Base-by-base conservation (phyloP, 2,797 vertebrate species). In the Sebastiscus tertius region DNA sequence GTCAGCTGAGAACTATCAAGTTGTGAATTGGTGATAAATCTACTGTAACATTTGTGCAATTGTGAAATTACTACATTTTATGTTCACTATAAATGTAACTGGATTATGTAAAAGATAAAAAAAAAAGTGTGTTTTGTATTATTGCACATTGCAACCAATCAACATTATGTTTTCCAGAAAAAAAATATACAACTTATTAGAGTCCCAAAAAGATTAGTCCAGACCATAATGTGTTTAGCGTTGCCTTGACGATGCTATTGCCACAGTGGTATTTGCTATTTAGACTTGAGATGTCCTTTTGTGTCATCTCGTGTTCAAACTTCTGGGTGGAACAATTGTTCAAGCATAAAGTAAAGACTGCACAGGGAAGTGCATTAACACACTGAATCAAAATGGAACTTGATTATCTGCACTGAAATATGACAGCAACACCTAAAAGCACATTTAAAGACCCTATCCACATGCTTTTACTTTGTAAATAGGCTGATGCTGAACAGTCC, bases 81-180 rank as follows among this genome's bases (percentile, higher is more conserved):
- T 56, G 9, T 73, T 77, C 8, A 72, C 29, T 55, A 56, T 52
- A 61, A 64, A 77, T 61, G 63, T 58, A 36, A 81, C 26, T 73
- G 16, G 60, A 62, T 69, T 36, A 33, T 76, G 4, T 61, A 79
- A 70, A 80, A 78, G 24, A 49, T 49, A 39, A 63, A 62, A 46
- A 8, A 39, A 39, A 36, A 39, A 36, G 11, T 34, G 10, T 60
- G 18, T 75, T 7, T 56, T 34, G 26, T 42, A 42, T 68, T 86
- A 82, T 77, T 87, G 73, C 87, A 89, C 85, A 71, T 39, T 59
- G 59, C 70, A 84, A 74, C 31, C 55, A 77, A 61, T 74, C 39
- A 80, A 61, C 27, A 76, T 74, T 12, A 26, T 1, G 18, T 55
- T 79, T 67, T 72, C 42, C 29, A 78, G 46, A 73, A 70, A 49